These are phyloP conservation scores for Meta bourneti DNA, from an alignment of 2,888 invertebrate species.

Conservation along the genomic window DNA sequence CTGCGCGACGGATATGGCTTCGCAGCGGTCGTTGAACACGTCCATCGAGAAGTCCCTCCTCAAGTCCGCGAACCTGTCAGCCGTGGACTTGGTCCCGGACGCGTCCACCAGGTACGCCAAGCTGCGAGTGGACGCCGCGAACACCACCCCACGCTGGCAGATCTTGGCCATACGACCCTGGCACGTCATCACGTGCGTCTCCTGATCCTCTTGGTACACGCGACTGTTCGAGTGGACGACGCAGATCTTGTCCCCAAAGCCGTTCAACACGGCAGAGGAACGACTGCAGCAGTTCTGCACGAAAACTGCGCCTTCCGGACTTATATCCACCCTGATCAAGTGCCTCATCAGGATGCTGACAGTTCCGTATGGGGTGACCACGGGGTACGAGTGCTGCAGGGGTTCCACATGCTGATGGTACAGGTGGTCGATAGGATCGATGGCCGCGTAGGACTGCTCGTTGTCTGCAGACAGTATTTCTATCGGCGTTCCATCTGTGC, in stretches of 20 bases:
- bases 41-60: constrained; percentile 90
- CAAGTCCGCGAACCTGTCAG: constrained; percentile 92
- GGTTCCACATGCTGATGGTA: neutral
- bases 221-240: constrained; percentile 92
- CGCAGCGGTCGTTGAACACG: constrained; percentile 90
- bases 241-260: constrained; percentile 89
- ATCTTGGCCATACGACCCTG: constrained; percentile 86
- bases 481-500: neutral
- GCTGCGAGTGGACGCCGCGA: constrained; percentile 92
- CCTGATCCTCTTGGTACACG: constrained; percentile 81
- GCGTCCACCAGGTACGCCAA: constrained; percentile 92
- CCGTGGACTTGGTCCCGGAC: constrained; percentile 93
- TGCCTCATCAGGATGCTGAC: constrained; percentile 89
- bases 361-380: constrained; percentile 89
- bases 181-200: constrained; percentile 80
- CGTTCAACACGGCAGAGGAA: constrained; percentile 88
- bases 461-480: constrained; percentile 7
- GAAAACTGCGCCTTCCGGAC: constrained; percentile 88
- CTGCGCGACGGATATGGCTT: constrained; percentile 86
- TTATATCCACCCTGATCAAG: constrained; percentile 90
- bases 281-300: constrained; percentile 85
- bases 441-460: neutral
- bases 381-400: constrained; percentile 77
- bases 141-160: constrained; percentile 95
- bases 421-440: no score